phyloP scores from a whole-genome alignment of 2,797 vertebrate species.

The Avahi laniger region DNA sequence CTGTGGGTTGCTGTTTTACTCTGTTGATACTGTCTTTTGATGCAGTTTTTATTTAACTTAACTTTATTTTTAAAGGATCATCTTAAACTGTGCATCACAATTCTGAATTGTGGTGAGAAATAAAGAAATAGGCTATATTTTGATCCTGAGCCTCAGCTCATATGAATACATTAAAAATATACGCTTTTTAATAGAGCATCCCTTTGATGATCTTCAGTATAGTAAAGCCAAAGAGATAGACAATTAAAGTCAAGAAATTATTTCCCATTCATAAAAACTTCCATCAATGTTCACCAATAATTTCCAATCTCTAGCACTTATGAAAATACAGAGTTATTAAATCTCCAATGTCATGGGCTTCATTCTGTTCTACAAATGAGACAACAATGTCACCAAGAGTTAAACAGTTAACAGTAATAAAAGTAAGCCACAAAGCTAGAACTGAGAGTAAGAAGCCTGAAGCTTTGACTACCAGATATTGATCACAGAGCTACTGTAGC shows the following conservation, averaged over 20 bases:
- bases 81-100: not conserved
- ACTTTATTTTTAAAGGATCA: conserved; percentile 12
- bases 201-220: not conserved
- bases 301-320: not conserved
- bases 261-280: not conserved
- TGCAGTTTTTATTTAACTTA: not conserved
- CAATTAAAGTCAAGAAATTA: not conserved
- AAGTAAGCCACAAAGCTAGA: not conserved
- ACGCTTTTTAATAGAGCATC: not conserved
- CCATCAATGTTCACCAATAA: not conserved
- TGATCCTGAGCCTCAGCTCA: not conserved
- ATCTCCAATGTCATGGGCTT: not conserved
- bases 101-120: not conserved
- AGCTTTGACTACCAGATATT: not conserved
- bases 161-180: not conserved
- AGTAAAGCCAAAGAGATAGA: not conserved
- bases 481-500: not conserved
- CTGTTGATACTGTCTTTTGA: not conserved
- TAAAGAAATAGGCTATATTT: not conserved
- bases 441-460: not conserved
- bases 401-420: not conserved
- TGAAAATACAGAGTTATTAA: not conserved
- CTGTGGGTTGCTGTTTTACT: not conserved
- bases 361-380: not conserved
- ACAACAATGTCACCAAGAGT: not conserved